Conservation (phyloP, 2,888 invertebrate species). For the Alloplasta piceator region DNA sequence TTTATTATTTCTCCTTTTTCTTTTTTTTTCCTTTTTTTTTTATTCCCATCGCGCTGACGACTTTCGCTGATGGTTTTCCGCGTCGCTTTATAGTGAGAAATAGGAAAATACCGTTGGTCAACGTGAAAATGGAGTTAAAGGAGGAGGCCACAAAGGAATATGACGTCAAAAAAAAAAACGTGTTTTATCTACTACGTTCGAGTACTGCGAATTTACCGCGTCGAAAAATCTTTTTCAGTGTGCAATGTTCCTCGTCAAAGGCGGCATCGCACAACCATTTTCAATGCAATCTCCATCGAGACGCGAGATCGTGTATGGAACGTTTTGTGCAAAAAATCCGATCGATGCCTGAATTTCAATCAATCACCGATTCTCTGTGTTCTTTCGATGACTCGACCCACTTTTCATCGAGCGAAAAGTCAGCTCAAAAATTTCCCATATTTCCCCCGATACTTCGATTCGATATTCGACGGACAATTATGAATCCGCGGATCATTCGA, state of each 20-base stretch:
- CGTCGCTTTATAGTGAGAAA: conserved; percentile 45
- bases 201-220: background rate
- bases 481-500: no score
- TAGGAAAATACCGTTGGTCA: conserved; percentile 54
- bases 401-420: no score
- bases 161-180: no score
- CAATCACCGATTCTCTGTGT: background rate
- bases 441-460: no score
- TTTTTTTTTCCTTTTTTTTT: conserved; percentile 12
- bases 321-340: conserved; percentile 15
- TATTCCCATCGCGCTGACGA: conserved; percentile 45
- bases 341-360: background rate
- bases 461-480: no score
- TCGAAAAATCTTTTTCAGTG: conserved; percentile 27
- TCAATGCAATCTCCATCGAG: conserved; percentile 8
- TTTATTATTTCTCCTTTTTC: conserved; percentile 13
- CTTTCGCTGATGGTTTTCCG: conserved; percentile 53
- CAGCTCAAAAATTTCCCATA: no score
- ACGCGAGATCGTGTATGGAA: background rate
- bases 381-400: background rate
- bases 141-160: no score
- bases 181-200: conserved; percentile 5
- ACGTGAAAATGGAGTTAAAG: background rate
- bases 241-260: conserved; percentile 48
- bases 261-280: conserved; percentile 43